These are phyloP conservation scores for Sitophilus oryzae DNA, from an alignment of 1,140 invertebrate genomes.

Conservation along the genomic window DNA sequence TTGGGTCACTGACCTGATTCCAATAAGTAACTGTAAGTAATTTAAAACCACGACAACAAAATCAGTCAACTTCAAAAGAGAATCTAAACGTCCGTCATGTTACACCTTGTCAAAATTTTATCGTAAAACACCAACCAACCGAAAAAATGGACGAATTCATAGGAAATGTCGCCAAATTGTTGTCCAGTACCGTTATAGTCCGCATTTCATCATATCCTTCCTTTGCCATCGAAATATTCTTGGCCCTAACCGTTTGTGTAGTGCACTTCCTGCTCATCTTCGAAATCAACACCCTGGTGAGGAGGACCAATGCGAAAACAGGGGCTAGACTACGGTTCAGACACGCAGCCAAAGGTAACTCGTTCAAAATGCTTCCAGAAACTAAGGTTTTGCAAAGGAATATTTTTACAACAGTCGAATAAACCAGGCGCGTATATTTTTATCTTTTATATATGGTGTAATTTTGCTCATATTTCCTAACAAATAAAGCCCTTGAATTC, in stretches of 20 bases:
- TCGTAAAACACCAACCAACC: constrained; percentile 11
- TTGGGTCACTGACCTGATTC: too few species aligned
- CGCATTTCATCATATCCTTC: constrained; percentile 25
- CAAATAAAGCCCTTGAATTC: too few species aligned
- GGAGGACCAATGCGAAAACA: constrained; percentile 23
- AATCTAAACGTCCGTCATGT: too few species aligned
- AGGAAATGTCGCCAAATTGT: constrained; percentile 20
- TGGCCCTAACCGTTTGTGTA: constrained; percentile 23
- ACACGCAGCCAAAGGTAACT: constrained; percentile 24
- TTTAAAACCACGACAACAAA: too few species aligned
- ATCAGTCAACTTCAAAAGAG: too few species aligned
- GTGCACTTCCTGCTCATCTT: constrained; percentile 24
- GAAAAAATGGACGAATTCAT: constrained; percentile 28
- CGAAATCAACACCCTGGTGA: constrained; percentile 26
- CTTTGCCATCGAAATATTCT: constrained; percentile 28
- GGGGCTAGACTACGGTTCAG: constrained; percentile 17
- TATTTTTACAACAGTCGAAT: constrained; percentile 1
- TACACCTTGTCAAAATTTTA: constrained; percentile 16
- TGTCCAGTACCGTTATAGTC: constrained; percentile 24
- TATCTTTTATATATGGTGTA: too few species aligned
- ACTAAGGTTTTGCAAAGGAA: constrained; percentile 1
- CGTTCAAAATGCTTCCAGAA: constrained; percentile 1
- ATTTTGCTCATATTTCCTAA: too few species aligned
- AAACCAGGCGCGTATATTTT: too few species aligned
- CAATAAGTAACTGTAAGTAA: too few species aligned